Conservation (phyloP, 2,113 vertebrate species). For the Aspidoscelis tigris region DNA sequence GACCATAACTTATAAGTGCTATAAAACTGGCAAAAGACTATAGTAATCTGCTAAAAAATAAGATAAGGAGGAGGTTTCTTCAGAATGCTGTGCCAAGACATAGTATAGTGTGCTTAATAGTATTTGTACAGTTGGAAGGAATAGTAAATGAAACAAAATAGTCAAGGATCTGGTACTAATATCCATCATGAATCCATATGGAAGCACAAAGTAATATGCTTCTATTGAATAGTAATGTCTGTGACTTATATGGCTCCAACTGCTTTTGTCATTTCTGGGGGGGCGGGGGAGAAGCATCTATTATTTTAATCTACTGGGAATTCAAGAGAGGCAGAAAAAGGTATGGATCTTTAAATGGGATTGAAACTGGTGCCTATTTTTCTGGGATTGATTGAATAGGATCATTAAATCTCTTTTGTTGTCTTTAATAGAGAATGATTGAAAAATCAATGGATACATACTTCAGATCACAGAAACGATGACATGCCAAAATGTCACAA, state of each 20-base stretch:
- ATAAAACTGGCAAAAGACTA: neutral
- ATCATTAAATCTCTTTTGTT: constrained; percentile 75
- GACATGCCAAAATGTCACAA: constrained; percentile 77
- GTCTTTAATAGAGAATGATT: constrained; percentile 72
- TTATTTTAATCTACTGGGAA: constrained; percentile 57
- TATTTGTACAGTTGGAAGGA: neutral
- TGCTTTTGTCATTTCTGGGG: constrained; percentile 15
- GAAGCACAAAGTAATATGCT: neutral
- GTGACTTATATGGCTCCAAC: neutral
- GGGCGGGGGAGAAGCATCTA: constrained; percentile 16
- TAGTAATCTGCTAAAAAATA: neutral
- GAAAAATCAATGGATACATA: constrained; percentile 75
- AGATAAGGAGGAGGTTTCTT: neutral
- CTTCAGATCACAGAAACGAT: constrained; percentile 72
- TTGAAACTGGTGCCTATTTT: constrained; percentile 71
- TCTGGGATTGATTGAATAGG: constrained; percentile 68
- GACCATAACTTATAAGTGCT: neutral
- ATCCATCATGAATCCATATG: neutral
- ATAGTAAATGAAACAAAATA: neutral
- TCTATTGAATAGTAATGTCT: neutral
- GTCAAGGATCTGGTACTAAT: neutral
- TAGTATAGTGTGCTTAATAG: neutral
- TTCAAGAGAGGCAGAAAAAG: constrained; percentile 55
- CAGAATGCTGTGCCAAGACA: neutral
- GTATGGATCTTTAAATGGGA: constrained; percentile 60